Conservation (phyloP, 1,140 invertebrate species). For the Micrasema longulum region DNA sequence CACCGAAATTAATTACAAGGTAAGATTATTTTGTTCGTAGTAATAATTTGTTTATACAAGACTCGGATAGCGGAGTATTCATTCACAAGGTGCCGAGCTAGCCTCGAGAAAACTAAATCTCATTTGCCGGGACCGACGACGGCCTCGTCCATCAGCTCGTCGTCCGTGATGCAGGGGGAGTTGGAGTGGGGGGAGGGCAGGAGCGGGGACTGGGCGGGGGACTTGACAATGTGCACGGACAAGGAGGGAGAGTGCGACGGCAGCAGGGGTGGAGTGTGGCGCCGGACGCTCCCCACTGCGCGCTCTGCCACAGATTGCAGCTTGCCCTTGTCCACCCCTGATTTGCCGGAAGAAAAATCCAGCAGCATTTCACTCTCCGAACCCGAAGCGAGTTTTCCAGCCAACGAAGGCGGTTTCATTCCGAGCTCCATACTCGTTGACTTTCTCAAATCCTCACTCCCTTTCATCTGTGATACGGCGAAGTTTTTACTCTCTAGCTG, state of each 20-base stretch:
- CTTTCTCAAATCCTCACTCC: slow-evolving; percentile 58
- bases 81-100: slow-evolving; percentile 27
- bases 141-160: slow-evolving; percentile 91
- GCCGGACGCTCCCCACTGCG: slow-evolving; percentile 68
- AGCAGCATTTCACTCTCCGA: slow-evolving; percentile 73
- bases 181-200: slow-evolving; percentile 79
- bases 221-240: slow-evolving; percentile 82
- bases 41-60: background rate
- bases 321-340: slow-evolving; percentile 40
- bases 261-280: slow-evolving; percentile 58
- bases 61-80: background rate
- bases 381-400: slow-evolving; percentile 62
- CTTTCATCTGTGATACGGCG: slow-evolving; percentile 60
- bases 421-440: slow-evolving; percentile 58
- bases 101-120: slow-evolving; percentile 50
- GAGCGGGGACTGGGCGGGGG: slow-evolving; percentile 78
- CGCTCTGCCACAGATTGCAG: slow-evolving; percentile 60
- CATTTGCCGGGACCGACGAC: slow-evolving; percentile 76
- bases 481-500: slow-evolving; percentile 60
- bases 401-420: slow-evolving; percentile 64
- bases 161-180: slow-evolving; percentile 86
- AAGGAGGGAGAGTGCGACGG: slow-evolving; percentile 77
- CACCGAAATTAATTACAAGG: background rate
- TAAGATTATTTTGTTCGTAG: background rate
- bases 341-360: slow-evolving; percentile 70